Evolutionary conservation across 2,797 vertebrate species (phyloP), one percentile per base, ranked within the genome.

Genomic region (Karalla daura): DNA sequence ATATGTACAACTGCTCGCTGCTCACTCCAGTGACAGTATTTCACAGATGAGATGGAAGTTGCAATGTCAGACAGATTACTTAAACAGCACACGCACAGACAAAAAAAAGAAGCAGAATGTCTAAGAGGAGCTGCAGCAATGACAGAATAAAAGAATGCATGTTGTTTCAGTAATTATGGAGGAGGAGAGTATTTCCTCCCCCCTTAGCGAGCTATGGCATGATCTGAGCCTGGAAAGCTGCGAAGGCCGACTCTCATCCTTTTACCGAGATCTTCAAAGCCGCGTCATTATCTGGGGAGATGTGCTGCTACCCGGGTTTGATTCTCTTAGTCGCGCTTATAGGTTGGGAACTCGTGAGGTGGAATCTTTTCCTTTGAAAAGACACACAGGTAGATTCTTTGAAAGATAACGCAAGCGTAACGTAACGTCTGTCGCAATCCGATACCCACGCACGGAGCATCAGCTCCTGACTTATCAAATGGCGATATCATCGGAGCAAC

Each of bases 101-200:
- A n/a, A 77, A 62, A 64, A 67, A 46, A 25, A 23, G 8, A 20
- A 23, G 49, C 32, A 17, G 46, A 51, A 74, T 76, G 46, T 78
- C 51, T 66, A 68, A 66, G 69, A 41, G n/a, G 27, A 66, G 81
- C 73, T 35, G 63, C 65, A 45, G 66, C 35, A 55, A 46, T 36
- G 80, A 80, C 85, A 66, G 74, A 74, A 74, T 64, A 60, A 68
- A 79, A 68, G 51, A 78, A 46, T 30, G 53, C 54, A 53, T 78
- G 75, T 88, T 89, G 80, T 86, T 81, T 86, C 73, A 78, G 86
- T 85, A 78, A 88, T 88, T 83, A 83, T 76, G 74, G 68, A 81
- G 74, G 70, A 85, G 78, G 69, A 74, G 81, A 74, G 67, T 63
- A 44, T 69, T 76, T 75, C 70, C 65, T 68, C 37, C 40, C 53